A percentile compares a stretch with the other conserved stretches of the same genome.
phyloP scores from a whole-genome alignment of 2,888 invertebrate species.

The Lasioglossum pauxillum region DNA sequence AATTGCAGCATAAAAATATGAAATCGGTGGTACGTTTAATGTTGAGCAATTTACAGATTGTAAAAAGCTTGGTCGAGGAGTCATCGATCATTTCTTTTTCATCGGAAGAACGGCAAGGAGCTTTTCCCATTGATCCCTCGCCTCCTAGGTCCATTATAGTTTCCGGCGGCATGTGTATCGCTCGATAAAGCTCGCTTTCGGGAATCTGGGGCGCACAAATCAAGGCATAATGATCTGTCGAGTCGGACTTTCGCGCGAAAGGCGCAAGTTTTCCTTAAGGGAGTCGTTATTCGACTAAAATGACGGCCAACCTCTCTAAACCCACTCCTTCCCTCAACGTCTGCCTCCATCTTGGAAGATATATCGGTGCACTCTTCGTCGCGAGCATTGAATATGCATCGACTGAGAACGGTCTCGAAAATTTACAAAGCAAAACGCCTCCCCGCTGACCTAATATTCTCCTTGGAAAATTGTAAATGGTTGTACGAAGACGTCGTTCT shows the following conservation, averaged over 20 bases:
- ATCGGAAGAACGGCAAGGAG: neutral
- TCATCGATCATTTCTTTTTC: constrained; percentile 16
- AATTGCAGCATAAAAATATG: neutral
- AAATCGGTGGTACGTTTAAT: neutral
- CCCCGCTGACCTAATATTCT: neutral
- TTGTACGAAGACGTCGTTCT: neutral
- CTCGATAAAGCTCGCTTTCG: constrained; percentile 45
- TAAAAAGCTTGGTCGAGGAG: neutral
- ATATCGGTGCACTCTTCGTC: constrained; percentile 14
- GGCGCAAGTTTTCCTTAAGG: constrained; percentile 34
- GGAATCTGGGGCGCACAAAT: constrained; percentile 58
- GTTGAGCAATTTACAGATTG: neutral
- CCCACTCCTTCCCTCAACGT: neutral
- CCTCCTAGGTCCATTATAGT: constrained; percentile 22
- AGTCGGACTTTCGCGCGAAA: constrained; percentile 37
- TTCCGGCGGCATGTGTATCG: constrained; percentile 32
- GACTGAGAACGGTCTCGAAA: neutral
- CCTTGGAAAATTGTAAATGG: neutral
- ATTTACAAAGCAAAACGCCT: constrained; percentile 15
- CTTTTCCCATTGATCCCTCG: neutral
- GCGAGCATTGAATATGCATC: constrained; percentile 11
- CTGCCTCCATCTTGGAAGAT: constrained; percentile 1
- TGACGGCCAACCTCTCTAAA: neutral
- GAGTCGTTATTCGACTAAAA: constrained; percentile 48
- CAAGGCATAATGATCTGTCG: constrained; percentile 50